Evolutionary conservation across 2,797 vertebrate genomes (phyloP), one percentile per base, ranked within the genome.

Genomic region (Sebastes taczanowskii): DNA sequence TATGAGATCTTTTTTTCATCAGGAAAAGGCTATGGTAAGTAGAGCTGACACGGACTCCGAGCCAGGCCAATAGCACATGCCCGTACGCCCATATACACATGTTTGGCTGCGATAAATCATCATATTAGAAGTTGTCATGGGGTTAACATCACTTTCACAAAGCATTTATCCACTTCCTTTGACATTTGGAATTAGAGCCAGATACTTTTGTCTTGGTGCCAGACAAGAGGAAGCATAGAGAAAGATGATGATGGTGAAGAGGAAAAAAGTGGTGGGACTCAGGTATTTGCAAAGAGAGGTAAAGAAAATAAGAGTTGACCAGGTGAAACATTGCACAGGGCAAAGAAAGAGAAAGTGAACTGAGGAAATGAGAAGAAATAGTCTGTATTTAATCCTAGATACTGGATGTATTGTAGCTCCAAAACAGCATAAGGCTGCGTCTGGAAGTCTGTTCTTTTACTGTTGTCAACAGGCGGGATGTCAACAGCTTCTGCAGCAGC

Each of bases 61-160:
- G 59, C 71, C 81, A 38, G 78, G 69, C 75, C 77, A 74, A 74
- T 2, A 73, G 53, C 81, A 73, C 80, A 73, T 81, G 77, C 64
- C 62, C 46, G 5, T 60, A 60, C 23, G 6, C 78, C 71, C 74
- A 59, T 16, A 61, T 64, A 35, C 85, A 83, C 32, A 85, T 80
- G 71, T 86, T 86, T 84, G 55, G 52, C 84, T 73, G 86, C 27
- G 63, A 94, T 94, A 90, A 91, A 93, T 94, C 89, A 91, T 84
- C 82, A 55, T 80, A 82, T 92, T 91, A 91, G 62, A 78, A 73
- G 74, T 85, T 91, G 91, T 92, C 90, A 83, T 60, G 59, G 80
- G 42, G 82, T 92, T 91, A 88, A 68, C 85, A 81, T 93, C 87
- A 72, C 87, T 74, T 88, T 92, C 85, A 82, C 69, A 75, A 72